Evolutionary conservation across 2,797 vertebrate genomes (phyloP).

Genomic region (Syngnathus rostellatus): DNA sequence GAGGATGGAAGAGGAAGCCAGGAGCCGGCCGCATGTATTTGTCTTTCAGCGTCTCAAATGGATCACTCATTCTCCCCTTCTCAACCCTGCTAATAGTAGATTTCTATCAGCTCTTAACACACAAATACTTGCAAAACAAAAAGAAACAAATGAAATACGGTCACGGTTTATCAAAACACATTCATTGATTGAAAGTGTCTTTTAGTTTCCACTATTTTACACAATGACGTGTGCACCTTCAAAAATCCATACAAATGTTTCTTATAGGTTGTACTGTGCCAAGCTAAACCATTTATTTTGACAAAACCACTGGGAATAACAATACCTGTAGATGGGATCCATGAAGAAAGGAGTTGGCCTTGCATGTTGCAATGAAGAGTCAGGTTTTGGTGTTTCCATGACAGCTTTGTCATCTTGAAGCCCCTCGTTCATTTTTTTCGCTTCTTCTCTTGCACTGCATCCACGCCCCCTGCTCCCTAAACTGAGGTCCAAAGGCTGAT

Average conservation of each 20-base stretch:
- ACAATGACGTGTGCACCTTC: neutral
- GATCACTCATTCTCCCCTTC: constrained; percentile 98
- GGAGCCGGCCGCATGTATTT: constrained; percentile 97
- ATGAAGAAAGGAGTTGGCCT: constrained; percentile 97
- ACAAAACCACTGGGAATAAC: constrained; percentile 59
- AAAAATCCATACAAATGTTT: neutral
- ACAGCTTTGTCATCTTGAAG: constrained; percentile 81
- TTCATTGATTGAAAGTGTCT: neutral
- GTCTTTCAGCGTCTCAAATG: constrained; percentile 97
- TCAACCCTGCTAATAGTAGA: constrained; percentile 98
- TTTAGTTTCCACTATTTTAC: neutral
- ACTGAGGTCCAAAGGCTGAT: constrained; percentile 95
- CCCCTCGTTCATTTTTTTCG: constrained; percentile 75
- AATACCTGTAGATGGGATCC: constrained; percentile 99
- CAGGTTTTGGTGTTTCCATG: constrained; percentile 74
- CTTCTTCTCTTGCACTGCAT: constrained; percentile 66
- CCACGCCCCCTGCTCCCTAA: constrained; percentile 83
- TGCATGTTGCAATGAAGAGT: constrained; percentile 90
- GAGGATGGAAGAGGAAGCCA: constrained; percentile 96
- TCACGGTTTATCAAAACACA: neutral
- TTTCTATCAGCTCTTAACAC: constrained; percentile 70
- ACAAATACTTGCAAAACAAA: constrained; percentile 5
- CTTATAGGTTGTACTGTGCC: neutral
- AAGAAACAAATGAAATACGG: neutral
- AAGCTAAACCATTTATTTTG: neutral